Evolutionary conservation across 2,113 vertebrate species (phyloP).

Genomic region (Gobio gobio): DNA sequence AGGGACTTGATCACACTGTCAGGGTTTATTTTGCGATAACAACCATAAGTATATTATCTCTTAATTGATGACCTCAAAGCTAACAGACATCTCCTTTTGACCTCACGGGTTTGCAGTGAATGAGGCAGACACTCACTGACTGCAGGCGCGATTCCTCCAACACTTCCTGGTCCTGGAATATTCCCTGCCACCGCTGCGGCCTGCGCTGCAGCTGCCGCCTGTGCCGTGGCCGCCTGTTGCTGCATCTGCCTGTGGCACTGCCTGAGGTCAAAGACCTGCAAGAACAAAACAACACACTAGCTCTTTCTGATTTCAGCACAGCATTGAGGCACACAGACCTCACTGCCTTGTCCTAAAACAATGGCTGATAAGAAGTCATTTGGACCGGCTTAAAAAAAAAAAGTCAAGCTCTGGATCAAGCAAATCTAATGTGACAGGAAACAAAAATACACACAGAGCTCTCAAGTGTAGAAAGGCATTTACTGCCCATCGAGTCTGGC

Average conservation of each 20-base stretch:
- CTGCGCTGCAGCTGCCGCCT: constrained; percentile 77
- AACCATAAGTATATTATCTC: too few relatives aligned
- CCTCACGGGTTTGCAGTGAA: not conserved
- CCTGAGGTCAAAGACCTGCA: constrained; percentile 81
- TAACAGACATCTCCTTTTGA: not conserved
- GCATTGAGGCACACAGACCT: not conserved
- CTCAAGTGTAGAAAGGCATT: not conserved
- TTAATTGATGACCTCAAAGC: too few relatives aligned
- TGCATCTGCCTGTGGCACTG: constrained; percentile 86
- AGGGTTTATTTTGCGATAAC: too few relatives aligned
- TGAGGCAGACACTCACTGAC: constrained; percentile 69
- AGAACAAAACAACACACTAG: constrained; percentile 37
- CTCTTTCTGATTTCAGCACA: not conserved
- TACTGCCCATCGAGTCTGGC: not conserved
- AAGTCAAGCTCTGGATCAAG: not conserved
- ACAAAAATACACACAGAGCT: constrained; percentile 37
- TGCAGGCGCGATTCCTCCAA: constrained; percentile 79
- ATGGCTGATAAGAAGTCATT: not conserved
- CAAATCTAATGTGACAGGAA: constrained; percentile 28
- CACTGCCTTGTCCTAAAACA: not conserved
- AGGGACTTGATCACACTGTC: too few relatives aligned
- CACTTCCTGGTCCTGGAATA: constrained; percentile 78
- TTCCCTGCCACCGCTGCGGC: constrained; percentile 76
- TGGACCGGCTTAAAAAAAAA: constrained; percentile 31
- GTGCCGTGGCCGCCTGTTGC: constrained; percentile 80